Base-by-base conservation (phyloP, 2,113 vertebrate genomes). In the Anhinga anhinga region DNA sequence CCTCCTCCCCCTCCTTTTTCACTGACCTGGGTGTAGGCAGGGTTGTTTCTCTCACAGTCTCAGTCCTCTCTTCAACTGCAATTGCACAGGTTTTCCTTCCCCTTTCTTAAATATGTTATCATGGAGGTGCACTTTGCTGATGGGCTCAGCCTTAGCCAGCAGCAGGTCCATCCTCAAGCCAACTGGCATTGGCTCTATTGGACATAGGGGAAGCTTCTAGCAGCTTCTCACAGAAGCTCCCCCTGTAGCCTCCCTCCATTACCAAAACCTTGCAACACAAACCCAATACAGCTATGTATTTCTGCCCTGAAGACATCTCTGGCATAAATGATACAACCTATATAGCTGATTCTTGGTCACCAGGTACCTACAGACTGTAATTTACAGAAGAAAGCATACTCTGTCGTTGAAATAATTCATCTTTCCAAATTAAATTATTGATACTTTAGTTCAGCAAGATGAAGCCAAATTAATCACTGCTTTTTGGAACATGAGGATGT, bases 231-330 rank as follows among this genome's bases (percentile, higher is more conserved):
- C 18, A 36, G 56, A 59, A 59, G 13, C 10, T 19, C 30, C 19
- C 3, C 14, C 25, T 56, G 5, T 44, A 56, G 11, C 5, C 4
- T 6, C 9, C 8, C 14, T 10, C 9, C 2, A 5, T 9, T 44
- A 59, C 25, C 42, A 59, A 21, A 47, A 59, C 16, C 32, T 77
- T 59, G 38, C 38, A 22, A 26, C 2, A 3, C 30, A 44, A 74
- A 74, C 30, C 22, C 16, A n/a, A 44, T 44, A 56, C 17, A 36
- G 26, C 34, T 83, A 82, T 69, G 72, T 92, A 66, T 95, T 97
- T 94, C 90, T 97, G 76, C 67, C 73, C 73, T 94, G 53, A 95
- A 92, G 94, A 82, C 36, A 85, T 79, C 82, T 96, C 90, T 88
- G 83, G 40, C 80, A 90, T 63, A 92, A 97, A 92, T 88, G 70